Evolutionary conservation across 2,888 invertebrate species (phyloP).

Genomic region (Notodonta ziczac): DNA sequence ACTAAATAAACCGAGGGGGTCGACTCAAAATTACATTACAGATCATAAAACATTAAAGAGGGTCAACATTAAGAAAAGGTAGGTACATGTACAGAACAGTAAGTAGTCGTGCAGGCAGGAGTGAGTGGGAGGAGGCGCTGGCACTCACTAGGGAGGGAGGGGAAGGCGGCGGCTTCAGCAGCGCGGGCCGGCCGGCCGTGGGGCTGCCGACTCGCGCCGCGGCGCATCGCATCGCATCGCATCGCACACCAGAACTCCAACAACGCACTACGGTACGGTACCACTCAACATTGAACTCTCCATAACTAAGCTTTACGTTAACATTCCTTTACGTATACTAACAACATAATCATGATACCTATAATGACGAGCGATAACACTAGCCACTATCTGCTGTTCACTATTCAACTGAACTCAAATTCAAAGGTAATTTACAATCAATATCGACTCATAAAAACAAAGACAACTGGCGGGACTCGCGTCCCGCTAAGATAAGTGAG

Average conservation of each 20-base stretch:
- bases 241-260: constrained; percentile 74
- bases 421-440: constrained; percentile 81
- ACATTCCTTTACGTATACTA: constrained; percentile 81
- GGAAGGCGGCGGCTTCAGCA: constrained; percentile 56
- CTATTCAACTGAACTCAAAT: constrained; percentile 82
- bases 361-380: constrained; percentile 83
- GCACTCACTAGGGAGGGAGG: constrained; percentile 54
- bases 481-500: constrained; percentile 84
- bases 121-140: constrained; percentile 54
- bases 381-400: constrained; percentile 84
- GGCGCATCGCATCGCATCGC: constrained; percentile 60
- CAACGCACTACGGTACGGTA: constrained; percentile 82
- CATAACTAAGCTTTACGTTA: constrained; percentile 82
- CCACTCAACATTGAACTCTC: constrained; percentile 82
- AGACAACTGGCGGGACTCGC: constrained; percentile 81
- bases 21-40: constrained; percentile 79
- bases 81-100: constrained; percentile 74
- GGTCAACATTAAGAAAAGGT: constrained; percentile 70
- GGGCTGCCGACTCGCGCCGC: constrained; percentile 41
- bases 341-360: constrained; percentile 83
- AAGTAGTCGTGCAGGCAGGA: constrained; percentile 81
- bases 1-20: constrained; percentile 82
- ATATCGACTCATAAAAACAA: constrained; percentile 81
- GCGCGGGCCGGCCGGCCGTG: constrained; percentile 45
- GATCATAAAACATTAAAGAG: constrained; percentile 80